Evolutionary conservation across 1,140 invertebrate species (phyloP).

Genomic region (Lepidotrigona ventralis): DNA sequence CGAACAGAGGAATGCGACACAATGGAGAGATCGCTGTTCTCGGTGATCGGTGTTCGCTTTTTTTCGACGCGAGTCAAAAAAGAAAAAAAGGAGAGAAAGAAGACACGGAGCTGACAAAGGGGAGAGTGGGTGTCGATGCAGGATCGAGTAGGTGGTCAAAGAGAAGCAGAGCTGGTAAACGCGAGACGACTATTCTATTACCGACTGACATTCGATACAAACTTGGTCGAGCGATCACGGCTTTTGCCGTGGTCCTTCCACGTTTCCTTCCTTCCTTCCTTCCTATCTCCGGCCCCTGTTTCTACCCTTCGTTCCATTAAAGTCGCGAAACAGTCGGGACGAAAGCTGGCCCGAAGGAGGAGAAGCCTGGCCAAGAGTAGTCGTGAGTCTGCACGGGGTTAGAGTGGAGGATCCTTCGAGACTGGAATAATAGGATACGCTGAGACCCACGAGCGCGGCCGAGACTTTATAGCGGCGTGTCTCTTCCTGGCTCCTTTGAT

Average conservation of each 20-base stretch:
- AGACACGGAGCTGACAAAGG: constrained; percentile 1
- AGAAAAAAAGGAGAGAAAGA: constrained; percentile 8
- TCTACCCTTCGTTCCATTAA: constrained; percentile 53
- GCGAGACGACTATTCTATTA: constrained; percentile 77
- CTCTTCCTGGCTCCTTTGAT: constrained; percentile 77
- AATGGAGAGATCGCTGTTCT: constrained; percentile 21
- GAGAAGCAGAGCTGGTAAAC: constrained; percentile 69
- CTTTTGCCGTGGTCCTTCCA: constrained; percentile 60
- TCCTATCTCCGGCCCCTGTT: not conserved
- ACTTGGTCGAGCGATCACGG: constrained; percentile 75
- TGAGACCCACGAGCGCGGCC: constrained; percentile 15
- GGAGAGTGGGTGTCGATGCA: constrained; percentile 33
- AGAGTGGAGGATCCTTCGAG: not conserved
- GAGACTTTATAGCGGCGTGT: constrained; percentile 74
- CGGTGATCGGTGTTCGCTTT: not conserved
- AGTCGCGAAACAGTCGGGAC: constrained; percentile 4
- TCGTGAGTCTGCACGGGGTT: not conserved
- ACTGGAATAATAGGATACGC: constrained; percentile 75
- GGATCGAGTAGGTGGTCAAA: constrained; percentile 61
- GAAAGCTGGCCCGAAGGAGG: not conserved
- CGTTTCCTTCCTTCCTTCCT: constrained; percentile 39
- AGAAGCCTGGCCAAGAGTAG: not conserved
- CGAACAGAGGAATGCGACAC: not conserved
- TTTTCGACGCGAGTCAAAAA: not conserved
- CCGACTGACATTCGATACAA: constrained; percentile 78